Percentiles rank a stretch among this genome's conserved stretches.
Evolutionary conservation across 2,797 vertebrate species (phyloP).

Genomic region (Pogoniulus pusillus): DNA sequence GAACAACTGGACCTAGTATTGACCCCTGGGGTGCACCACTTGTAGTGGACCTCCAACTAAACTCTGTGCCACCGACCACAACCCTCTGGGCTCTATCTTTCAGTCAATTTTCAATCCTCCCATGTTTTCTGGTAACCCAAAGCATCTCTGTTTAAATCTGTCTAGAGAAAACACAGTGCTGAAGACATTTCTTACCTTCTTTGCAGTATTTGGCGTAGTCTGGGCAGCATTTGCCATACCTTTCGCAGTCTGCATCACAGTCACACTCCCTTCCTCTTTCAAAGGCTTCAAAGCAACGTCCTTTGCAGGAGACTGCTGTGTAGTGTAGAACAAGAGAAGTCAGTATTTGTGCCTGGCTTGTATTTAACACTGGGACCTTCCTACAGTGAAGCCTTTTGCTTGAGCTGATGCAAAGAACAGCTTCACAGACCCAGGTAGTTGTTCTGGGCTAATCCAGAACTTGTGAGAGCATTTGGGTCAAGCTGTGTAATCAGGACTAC

Average conservation of each 20-base stretch:
- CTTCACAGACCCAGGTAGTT: neutral
- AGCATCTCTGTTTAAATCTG: neutral
- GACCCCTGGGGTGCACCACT: no score
- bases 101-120: no score
- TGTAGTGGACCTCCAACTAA: no score
- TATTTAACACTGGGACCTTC: neutral
- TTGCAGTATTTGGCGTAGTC: slow-evolving; percentile 81
- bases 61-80: no score
- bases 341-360: neutral
- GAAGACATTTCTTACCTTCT: slow-evolving; percentile 72
- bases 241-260: slow-evolving; percentile 84
- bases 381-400: neutral
- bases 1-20: no score
- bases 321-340: neutral
- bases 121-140: neutral
- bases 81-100: no score
- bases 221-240: slow-evolving; percentile 87
- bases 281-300: slow-evolving; percentile 90
- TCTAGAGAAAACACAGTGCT: neutral
- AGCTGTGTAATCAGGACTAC: neutral
- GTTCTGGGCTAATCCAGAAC: neutral
- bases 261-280: slow-evolving; percentile 84
- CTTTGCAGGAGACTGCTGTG: slow-evolving; percentile 87
- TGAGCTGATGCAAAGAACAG: neutral
- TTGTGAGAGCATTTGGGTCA: neutral